Evolutionary conservation across 2,797 vertebrate species (phyloP).

Genomic region (Tachyglossus aculeatus): DNA sequence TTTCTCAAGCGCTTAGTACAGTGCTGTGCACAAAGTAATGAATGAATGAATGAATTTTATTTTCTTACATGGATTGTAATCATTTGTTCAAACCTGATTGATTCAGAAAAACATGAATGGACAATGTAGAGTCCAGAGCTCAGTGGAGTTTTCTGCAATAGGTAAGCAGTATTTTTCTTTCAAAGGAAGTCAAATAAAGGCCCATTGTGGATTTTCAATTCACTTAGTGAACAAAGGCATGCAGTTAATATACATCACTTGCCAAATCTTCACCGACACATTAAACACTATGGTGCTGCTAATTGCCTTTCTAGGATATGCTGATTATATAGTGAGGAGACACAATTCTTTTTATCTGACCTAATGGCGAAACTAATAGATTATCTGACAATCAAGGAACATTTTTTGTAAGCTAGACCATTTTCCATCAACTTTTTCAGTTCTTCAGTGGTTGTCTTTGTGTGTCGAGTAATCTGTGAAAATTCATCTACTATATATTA

Average conservation of each 20-base stretch:
- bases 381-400: background rate
- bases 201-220: background rate
- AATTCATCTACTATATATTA: too few relatives aligned
- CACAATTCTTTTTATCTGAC: background rate
- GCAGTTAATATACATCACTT: background rate
- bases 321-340: fast-evolving
- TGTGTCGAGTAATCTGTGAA: too few relatives aligned
- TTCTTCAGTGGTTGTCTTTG: background rate
- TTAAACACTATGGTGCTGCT: background rate
- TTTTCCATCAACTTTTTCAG: background rate
- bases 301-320: background rate
- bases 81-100: background rate
- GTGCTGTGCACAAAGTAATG: too few relatives aligned
- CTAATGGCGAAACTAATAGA: background rate
- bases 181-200: background rate
- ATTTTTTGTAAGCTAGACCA: background rate
- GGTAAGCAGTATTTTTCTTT: fast-evolving
- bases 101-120: fast-evolving
- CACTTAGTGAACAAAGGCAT: background rate
- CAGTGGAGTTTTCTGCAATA: background rate
- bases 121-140: fast-evolving
- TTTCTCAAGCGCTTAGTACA: too few relatives aligned
- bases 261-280: fast-evolving
- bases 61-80: background rate
- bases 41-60: too few relatives aligned